Conservation (phyloP, 2,113 vertebrate species). For the Ellobius talpinus region DNA sequence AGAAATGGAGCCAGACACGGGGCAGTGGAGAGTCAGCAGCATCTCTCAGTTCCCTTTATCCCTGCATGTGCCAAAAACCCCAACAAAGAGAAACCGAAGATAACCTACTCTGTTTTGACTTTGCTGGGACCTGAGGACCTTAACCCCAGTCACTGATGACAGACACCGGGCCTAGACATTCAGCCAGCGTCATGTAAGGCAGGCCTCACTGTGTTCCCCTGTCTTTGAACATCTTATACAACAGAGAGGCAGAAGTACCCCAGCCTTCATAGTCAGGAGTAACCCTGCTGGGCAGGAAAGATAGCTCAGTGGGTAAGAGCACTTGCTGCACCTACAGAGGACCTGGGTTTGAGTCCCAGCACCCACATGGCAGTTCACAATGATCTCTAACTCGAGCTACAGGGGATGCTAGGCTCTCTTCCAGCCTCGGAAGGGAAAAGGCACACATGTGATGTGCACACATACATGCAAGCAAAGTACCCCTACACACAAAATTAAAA, state of each 20-base stretch:
- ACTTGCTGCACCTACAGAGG: not conserved
- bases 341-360: not conserved
- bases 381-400: no score
- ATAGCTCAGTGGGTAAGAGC: not conserved
- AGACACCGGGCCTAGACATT: fast-evolving
- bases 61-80: not conserved
- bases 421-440: not conserved
- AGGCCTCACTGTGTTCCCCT: not conserved
- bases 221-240: no score
- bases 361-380: not conserved
- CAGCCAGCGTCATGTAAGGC: fast-evolving
- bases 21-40: not conserved
- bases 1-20: not conserved
- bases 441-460: not conserved
- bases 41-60: not conserved
- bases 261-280: not conserved
- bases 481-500: not conserved
- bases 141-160: no score
- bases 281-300: not conserved
- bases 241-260: not conserved
- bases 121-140: not conserved
- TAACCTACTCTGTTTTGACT: not conserved
- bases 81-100: not conserved
- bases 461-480: not conserved
- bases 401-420: not conserved